Evolutionary conservation across 1,140 invertebrate genomes (phyloP).

Genomic region (Hylyphantes graminicola): DNA sequence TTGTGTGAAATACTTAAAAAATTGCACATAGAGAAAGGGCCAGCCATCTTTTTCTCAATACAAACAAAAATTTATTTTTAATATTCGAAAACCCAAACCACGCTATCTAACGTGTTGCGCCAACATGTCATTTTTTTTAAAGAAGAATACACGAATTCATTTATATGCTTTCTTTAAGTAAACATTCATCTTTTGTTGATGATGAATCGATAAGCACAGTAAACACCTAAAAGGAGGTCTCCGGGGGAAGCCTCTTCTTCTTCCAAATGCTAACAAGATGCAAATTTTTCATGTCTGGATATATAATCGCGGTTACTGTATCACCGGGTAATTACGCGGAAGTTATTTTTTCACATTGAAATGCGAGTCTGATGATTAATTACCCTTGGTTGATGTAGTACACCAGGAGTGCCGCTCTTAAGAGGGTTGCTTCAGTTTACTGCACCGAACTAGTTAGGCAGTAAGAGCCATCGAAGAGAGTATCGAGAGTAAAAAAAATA

Average conservation of each 20-base stretch:
- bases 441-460: no score
- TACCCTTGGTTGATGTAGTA: conserved; percentile 12
- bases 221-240: conserved; percentile 19
- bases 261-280: conserved; percentile 16
- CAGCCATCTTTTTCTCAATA: neutral
- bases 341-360: neutral
- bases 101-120: neutral
- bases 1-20: neutral
- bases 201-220: neutral
- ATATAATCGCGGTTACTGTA: neutral
- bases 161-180: conserved; percentile 16
- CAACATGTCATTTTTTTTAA: neutral
- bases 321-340: neutral
- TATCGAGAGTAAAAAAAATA: no score
- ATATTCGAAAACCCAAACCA: no score
- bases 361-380: conserved; percentile 9
- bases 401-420: conserved; percentile 12
- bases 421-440: no score
- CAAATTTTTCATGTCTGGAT: conserved; percentile 9
- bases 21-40: neutral
- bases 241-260: neutral
- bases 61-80: no score
- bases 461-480: no score
- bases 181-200: conserved; percentile 22
- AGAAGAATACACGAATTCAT: conserved; percentile 10